Evolutionary conservation across 2,888 invertebrate species (phyloP), one percentile per base, ranked within the genome.

Genomic region (Tetramorium bicarinatum): DNA sequence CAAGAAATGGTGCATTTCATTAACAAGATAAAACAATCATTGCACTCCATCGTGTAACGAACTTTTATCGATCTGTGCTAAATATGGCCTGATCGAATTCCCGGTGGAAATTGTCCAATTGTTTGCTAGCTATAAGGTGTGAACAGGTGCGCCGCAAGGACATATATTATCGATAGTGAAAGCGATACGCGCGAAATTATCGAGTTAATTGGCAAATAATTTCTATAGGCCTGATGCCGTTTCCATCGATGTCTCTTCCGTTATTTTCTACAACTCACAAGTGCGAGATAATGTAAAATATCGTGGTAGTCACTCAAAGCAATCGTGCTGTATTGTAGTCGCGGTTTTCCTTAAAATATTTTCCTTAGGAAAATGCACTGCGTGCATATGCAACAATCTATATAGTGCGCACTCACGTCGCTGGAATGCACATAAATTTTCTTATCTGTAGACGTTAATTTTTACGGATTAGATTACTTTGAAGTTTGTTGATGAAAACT

Each of bases 141-240:
- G 77, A 80, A 86, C 89, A 89, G 85, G 86, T 89, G 86, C 59
- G 85, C 64, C 52, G 62, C 83, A 89, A 87, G 87, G 86, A 86
- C 84, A 71, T 47, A 44, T 61, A 1, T 44, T 61, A 77, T 82
- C 75, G 34, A 41, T 79, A 62, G 76, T 83, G 75, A 86, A 82
- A 75, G 59, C 71, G 67, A 84, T 84, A 85, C 34, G 38, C 52
- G 67, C 56, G 47, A 59, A 82, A 85, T 86, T 76, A 44, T 38
- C 77, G 72, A 69, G 34, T 64, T 82, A 71, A 72, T 71, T 49
- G 15, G n/a, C 79, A 47, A 59, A 62, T 44, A 56, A 56, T 11
- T 21, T 34, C 15, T 44, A 38, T 34, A 67, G n/a, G 29, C 29
- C 18, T 49, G 38, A 25, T 47, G 18, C 4, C n/a, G n/a, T 38